Percentiles rank a stretch among this genome's conserved stretches.
Evolutionary conservation across 2,113 vertebrate genomes (phyloP).

Genomic region (Barbus barbus): DNA sequence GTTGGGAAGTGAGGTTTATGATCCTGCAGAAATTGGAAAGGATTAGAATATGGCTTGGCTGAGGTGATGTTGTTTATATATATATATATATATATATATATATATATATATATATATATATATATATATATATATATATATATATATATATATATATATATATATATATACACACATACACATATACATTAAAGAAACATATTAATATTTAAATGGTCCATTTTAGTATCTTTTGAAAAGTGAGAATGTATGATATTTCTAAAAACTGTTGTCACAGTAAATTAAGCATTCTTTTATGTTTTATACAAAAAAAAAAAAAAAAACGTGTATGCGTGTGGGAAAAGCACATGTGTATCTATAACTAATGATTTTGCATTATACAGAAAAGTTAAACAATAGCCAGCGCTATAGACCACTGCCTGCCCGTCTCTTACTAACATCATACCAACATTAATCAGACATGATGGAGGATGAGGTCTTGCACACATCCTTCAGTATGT

Average conservation of each 20-base stretch:
- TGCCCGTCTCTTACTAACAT: not conserved
- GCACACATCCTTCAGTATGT: not conserved
- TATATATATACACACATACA: too few relatives aligned
- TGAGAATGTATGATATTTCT: not conserved
- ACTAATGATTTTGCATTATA: conserved; percentile 4
- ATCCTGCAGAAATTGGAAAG: too few relatives aligned
- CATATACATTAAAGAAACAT: not conserved
- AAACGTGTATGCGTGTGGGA: not conserved
- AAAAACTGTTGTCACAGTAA: not conserved
- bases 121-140: too few relatives aligned
- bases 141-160: too few relatives aligned
- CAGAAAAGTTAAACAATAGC: not conserved
- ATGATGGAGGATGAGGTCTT: not conserved
- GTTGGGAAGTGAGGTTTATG: too few relatives aligned
- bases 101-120: too few relatives aligned
- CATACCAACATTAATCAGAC: not conserved
- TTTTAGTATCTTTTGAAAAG: not conserved
- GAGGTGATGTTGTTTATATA: too few relatives aligned
- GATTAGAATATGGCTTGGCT: too few relatives aligned
- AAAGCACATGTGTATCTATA: not conserved
- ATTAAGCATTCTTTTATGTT: not conserved
- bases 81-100: too few relatives aligned
- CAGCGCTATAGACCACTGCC: not conserved
- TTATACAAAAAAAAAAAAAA: not conserved
- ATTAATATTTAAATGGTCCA: not conserved